phyloP scores from a whole-genome alignment of 2,888 invertebrate genomes.

The Heliconius sara region DNA sequence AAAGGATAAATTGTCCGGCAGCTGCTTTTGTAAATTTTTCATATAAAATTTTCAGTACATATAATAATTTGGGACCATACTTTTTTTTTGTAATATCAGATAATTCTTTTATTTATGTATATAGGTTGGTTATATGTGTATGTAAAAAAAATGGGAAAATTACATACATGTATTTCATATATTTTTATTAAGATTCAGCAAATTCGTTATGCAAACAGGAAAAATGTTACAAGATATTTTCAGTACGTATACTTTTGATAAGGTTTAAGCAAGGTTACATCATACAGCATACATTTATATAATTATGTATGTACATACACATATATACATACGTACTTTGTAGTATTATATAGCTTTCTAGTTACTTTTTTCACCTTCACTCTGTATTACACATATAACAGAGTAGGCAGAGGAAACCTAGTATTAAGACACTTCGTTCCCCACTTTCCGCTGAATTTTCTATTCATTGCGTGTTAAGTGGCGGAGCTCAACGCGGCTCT shows the following conservation, averaged over 20 bases:
- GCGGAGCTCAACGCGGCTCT: too few relatives aligned
- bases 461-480: too few relatives aligned
- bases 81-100: not conserved
- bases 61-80: not conserved
- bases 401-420: too few relatives aligned
- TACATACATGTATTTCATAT: not conserved
- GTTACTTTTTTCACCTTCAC: too few relatives aligned
- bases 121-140: not conserved
- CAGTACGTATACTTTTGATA: not conserved
- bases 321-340: not conserved
- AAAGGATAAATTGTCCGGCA: slow-evolving; percentile 40
- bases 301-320: not conserved
- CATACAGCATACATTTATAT: not conserved
- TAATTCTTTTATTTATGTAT: not conserved
- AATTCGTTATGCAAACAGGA: not conserved
- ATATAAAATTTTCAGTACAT: slow-evolving; percentile 5
- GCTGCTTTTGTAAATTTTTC: slow-evolving; percentile 39
- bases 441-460: too few relatives aligned
- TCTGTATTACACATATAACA: too few relatives aligned
- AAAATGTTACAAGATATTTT: not conserved
- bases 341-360: not conserved
- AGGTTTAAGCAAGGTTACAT: not conserved
- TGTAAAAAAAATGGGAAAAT: not conserved
- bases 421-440: too few relatives aligned
- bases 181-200: not conserved